A percentile compares a stretch with the other conserved stretches of the same genome.
phyloP scores from a whole-genome alignment of 2,888 invertebrate species.

The Cosmopolites sordidus region DNA sequence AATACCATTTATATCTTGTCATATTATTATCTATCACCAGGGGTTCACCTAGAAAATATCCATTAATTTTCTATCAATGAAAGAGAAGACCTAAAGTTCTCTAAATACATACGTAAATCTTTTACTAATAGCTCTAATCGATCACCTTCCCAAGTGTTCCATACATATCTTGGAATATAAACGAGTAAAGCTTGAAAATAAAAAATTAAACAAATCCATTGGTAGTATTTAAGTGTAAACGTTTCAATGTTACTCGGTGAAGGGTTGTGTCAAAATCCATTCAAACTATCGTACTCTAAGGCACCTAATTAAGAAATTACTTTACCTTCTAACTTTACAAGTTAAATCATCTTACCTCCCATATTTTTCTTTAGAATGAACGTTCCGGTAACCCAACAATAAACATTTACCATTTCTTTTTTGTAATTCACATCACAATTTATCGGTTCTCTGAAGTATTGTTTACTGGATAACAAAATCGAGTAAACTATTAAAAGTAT shows the following conservation, averaged over 20 bases:
- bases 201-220: too few relatives aligned
- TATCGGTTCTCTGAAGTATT: constrained; percentile 83
- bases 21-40: constrained; percentile 57
- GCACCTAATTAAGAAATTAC: too few relatives aligned
- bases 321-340: too few relatives aligned
- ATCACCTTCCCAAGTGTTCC: constrained; percentile 69
- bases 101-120: constrained; percentile 58
- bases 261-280: constrained; percentile 50
- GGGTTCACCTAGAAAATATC: constrained; percentile 50
- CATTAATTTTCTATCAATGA: background rate
- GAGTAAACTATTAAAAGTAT: constrained; percentile 69
- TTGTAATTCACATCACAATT: constrained; percentile 62
- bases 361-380: too few relatives aligned
- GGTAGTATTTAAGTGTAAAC: constrained; percentile 56
- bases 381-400: too few relatives aligned
- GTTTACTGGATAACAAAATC: constrained; percentile 71
- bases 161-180: constrained; percentile 64
- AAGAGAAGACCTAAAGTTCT: too few relatives aligned
- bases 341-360: constrained; percentile 48
- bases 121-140: constrained; percentile 57
- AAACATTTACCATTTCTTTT: too few relatives aligned
- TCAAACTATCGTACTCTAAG: constrained; percentile 20
- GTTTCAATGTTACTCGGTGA: background rate
- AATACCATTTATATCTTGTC: constrained; percentile 52
- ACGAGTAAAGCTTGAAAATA: too few relatives aligned